Evolutionary conservation across 2,113 vertebrate species (phyloP), one percentile per base, ranked within the genome.

Genomic region (Thamnophis sirtalis): DNA sequence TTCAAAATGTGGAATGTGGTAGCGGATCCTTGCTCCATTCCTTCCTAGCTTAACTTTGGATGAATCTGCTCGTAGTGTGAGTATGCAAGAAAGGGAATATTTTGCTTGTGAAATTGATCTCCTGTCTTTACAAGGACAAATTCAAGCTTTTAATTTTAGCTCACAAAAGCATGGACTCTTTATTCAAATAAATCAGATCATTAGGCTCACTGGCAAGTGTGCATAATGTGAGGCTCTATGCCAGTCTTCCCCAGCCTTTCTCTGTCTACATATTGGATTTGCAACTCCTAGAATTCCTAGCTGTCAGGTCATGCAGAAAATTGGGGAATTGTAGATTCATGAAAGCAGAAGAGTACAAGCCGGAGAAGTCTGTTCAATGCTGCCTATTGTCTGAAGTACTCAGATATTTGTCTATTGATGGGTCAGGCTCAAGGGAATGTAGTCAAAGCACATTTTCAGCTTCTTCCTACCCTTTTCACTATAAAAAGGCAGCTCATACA

Each of bases 371-470:
- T 80, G 33, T 80, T 80, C 33, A 80, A 15, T 19, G 21, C 88
- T 54, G n/a, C 84, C 48, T 60, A 24, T 24, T 90, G 80, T 28
- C n/a, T 63, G 63, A 93, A 89, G 90, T n/a, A 86, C 10, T 33
- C 19, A 9, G 43, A 53, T 60, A 58, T 90, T 89, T 86, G 55
- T 84, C 28, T 38, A 60, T 86, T 90, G 53, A 53, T 80, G 68
- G 95, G 26, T 91, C 9, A n/a, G n/a, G n/a, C 68, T 43, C 49
- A 58, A 93, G 91, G 91, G 92, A 91, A 93, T 53, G 92, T 68
- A 86, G 91, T 89, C 86, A 60, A 58, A 90, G 54, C 4, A 50
- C 58, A 80, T 88, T 92, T 88, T 87, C 63, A 63, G 87, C 28
- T 73, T 22, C 19, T 86, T 58, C 56, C 49, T 89, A 84, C 56